These are phyloP conservation scores for Osmerus eperlanus DNA, from an alignment of 2,113 vertebrate genomes.

Conservation along the genomic window DNA sequence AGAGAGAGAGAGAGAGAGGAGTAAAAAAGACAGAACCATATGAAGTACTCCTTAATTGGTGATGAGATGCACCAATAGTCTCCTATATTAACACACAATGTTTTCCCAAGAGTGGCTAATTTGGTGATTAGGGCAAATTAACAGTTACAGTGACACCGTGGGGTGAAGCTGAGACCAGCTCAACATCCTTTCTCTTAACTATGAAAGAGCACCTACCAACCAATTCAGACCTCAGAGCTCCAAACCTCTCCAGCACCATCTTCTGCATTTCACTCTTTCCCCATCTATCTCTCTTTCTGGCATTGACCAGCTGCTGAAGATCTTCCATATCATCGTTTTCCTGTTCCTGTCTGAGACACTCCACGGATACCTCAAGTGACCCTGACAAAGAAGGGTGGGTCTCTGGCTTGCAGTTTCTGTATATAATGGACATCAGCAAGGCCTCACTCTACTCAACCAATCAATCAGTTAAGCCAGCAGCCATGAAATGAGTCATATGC, in stretches of 20 bases:
- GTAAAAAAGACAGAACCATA: conserved; percentile 9
- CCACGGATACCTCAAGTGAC: conserved; percentile 39
- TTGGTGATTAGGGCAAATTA: conserved; percentile 36
- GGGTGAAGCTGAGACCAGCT: not conserved
- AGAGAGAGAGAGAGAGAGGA: conserved; percentile 4
- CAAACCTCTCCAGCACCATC: not conserved
- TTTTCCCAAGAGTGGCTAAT: conserved; percentile 36
- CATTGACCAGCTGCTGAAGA: too few species aligned
- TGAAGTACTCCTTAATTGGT: conserved; percentile 42
- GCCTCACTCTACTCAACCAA: conserved; percentile 21
- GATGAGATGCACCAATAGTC: conserved; percentile 36
- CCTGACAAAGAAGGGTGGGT: not conserved
- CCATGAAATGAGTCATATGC: conserved; percentile 60
- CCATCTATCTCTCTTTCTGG: not conserved
- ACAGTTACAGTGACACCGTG: conserved; percentile 26
- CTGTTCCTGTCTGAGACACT: not conserved
- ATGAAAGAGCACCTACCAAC: not conserved
- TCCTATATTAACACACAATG: conserved; percentile 30
- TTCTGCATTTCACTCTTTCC: not conserved
- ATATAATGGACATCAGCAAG: conserved; percentile 8
- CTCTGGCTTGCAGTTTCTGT: conserved; percentile 6
- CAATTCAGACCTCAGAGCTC: not conserved
- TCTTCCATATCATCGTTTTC: not conserved
- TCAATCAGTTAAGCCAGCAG: conserved; percentile 58
- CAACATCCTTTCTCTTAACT: not conserved